Base-by-base conservation (phyloP, 2,113 vertebrate genomes). In the Rafetus swinhoei region DNA sequence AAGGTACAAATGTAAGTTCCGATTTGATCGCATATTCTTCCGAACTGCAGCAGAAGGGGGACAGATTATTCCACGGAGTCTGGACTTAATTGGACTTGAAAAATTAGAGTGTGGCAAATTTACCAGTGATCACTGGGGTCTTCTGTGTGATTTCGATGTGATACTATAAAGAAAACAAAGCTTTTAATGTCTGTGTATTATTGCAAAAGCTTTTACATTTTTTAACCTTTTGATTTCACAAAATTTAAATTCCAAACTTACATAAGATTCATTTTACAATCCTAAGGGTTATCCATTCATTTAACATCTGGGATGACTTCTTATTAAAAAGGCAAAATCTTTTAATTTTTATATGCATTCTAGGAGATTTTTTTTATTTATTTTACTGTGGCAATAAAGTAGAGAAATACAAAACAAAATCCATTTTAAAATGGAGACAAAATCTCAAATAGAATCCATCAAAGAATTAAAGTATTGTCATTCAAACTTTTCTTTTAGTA, bases 91-190 rank as follows among this genome's bases (percentile, higher is more conserved):
- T 0, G 99, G 99, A 5, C 92, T 98, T 94, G 99, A 99, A 93
- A 99, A 99, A 95, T 97, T 99, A 82, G 99, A 99, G 93, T 99
- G 99, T 97, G 98, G 99, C 4, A 98, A 98, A 85, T 99, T 98
- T 96, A 98, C 98, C 12, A 99, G 99, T 87, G 99, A 99, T 95
- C 99, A 99, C 97, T 99, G 99, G 99, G 99, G 99, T 59, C 97
- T 99, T 83, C 98, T 99, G 82, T 99, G 99, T 89, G 98, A 95
- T 84, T 98, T 99, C 86, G 95, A 98, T 93, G 45, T 98, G 32
- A 94, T 98, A 85, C 21, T 98, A 7, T 98, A 77, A 90, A 80
- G 84, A 65, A 22, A 4, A 22, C 65, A 27, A 54, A 57, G n/a
- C 18, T 35, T 72, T 72, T 35, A 55, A 39, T 72, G 2, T 9